Evolutionary conservation across 2,797 vertebrate genomes (phyloP).

Genomic region (Xerus rutilus): DNA sequence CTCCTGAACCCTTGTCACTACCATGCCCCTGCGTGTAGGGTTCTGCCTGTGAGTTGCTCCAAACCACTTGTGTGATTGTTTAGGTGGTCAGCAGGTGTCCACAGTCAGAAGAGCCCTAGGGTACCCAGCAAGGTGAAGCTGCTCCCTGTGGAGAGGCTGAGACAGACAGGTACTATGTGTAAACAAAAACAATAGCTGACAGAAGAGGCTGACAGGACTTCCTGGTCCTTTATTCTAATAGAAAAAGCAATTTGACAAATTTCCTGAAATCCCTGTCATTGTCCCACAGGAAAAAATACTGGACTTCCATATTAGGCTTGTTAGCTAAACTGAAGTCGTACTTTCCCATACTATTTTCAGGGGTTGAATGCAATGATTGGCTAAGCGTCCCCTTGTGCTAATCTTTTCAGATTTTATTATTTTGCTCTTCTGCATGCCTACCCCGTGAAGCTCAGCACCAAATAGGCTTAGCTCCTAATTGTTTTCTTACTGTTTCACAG

Average conservation of each 20-base stretch:
- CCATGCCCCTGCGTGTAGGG: rapidly evolving
- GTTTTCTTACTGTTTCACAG: not conserved
- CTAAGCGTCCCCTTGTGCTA: rapidly evolving
- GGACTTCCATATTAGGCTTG: conserved; percentile 4
- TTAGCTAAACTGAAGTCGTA: too few species aligned
- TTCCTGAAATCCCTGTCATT: conserved; percentile 37
- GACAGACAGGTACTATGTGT: not conserved
- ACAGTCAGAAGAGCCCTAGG: not conserved
- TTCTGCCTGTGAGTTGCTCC: not conserved
- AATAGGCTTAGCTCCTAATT: not conserved
- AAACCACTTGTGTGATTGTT: not conserved
- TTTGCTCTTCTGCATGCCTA: not conserved
- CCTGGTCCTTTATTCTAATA: conserved; percentile 33
- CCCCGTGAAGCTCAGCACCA: not conserved
- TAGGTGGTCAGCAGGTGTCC: too few species aligned
- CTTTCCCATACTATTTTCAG: not conserved
- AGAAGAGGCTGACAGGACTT: not conserved
- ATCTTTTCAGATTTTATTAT: not conserved
- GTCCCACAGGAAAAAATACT: not conserved
- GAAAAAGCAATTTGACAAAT: not conserved
- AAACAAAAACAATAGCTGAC: not conserved
- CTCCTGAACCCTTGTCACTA: not conserved
- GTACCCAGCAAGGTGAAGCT: not conserved
- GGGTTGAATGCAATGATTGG: not conserved
- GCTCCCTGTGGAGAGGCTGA: not conserved